Evolutionary conservation across 2,888 invertebrate species (phyloP), one percentile per base, ranked within the genome.

Genomic region (Timema cristinae): DNA sequence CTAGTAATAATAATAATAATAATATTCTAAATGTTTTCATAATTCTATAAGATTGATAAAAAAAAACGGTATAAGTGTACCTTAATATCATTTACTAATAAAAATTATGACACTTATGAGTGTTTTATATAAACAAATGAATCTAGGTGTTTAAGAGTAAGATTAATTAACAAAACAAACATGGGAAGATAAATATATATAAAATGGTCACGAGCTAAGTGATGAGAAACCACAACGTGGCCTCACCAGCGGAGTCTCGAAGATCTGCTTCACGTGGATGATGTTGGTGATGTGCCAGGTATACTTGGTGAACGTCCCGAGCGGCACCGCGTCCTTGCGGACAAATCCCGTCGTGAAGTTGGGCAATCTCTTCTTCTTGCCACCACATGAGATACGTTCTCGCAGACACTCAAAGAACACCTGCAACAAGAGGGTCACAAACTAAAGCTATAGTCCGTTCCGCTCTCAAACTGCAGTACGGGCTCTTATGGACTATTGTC

Each of bases 241-340:
- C 54, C 67, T 79, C 80, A 89, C 88, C 78, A 87, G 81, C 2
- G 87, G 82, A 1, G 89, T 91, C 77, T 89, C 88, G 79, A 93
- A 92, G 77, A 93, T 91, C 78, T 89, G 87, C 78, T 90, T 89
- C 0, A 92, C 87, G 68, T 90, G 90, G 47, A 89, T 79, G 47
- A 90, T 86, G 78, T 89, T 90, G 47, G 88, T 89, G 68, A 93
- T 89, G 76, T 89, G 87, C 90, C 91, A 92, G 0, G 87, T 87
- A 78, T 90, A 90, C 78, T 89, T 90, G 1, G 87, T 88, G 74
- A 89, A 89, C 13, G 87, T 89, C 54, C 90, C 90, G 69, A 89
- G 79, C 16, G 89, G 89, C 47, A 89, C 85, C 10, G 85, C 84
- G 77, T 89, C 88, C 73, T 84, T 85, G 66, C 87, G 80, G 0